These are phyloP conservation scores for Plutomurus gul DNA, from an alignment of 1,140 invertebrate species.

Conservation along the genomic window DNA sequence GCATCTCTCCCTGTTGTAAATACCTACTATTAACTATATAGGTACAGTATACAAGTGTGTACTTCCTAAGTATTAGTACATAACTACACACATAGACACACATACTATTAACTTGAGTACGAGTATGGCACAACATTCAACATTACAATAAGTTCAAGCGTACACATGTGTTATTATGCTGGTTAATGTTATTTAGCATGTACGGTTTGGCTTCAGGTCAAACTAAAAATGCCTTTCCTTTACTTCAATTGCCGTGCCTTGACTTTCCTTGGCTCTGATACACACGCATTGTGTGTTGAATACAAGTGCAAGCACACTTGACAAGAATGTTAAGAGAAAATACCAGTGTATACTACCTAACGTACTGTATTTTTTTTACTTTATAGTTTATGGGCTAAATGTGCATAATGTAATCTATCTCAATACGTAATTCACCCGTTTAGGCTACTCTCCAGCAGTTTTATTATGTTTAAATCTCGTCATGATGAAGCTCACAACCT, in stretches of 20 bases:
- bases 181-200: neutral
- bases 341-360: neutral
- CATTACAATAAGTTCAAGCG: too few species aligned
- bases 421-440: conserved; percentile 18
- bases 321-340: neutral
- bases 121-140: too few species aligned
- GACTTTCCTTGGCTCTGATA: too few species aligned
- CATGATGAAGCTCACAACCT: neutral
- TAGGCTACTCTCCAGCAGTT: neutral
- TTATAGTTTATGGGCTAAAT: conserved; percentile 1
- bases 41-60: too few species aligned
- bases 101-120: neutral
- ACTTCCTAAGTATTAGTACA: too few species aligned
- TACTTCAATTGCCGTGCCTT: neutral
- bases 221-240: neutral
- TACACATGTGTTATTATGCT: conserved; percentile 6
- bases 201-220: neutral
- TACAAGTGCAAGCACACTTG: neutral
- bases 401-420: neutral
- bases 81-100: too few species aligned
- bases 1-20: neutral
- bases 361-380: too few species aligned
- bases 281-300: too few species aligned
- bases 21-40: too few species aligned
- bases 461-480: conserved; percentile 1